Conservation (phyloP, 2,888 invertebrate genomes). For the Rapana venosa region DNA sequence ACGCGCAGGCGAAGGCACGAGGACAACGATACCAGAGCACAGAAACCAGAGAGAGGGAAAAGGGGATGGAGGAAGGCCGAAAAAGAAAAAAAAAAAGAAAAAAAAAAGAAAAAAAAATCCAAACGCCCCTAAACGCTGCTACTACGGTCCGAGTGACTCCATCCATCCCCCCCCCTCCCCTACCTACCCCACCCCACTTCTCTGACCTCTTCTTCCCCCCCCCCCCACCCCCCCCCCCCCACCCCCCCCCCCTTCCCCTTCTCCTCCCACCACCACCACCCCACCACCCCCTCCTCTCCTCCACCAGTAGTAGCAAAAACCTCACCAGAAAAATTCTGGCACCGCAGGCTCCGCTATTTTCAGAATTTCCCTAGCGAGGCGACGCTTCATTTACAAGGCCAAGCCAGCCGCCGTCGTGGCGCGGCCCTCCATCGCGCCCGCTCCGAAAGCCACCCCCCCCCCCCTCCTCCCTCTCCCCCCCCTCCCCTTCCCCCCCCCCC, state of each 20-base stretch:
- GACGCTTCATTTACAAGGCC: conserved; percentile 58
- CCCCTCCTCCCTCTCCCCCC: not conserved
- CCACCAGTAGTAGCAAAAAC: not conserved
- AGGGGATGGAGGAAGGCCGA: not conserved
- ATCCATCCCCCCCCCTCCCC: not conserved
- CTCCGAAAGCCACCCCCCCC: conserved; percentile 25
- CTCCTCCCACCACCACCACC: not conserved
- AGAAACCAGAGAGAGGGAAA: no score
- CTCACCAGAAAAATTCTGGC: conserved; percentile 5
- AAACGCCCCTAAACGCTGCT: no score
- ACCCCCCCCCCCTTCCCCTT: not conserved
- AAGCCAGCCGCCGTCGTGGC: conserved; percentile 21
- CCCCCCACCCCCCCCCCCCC: not conserved
- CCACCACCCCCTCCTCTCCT: not conserved
- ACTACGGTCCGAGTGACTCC: no score
- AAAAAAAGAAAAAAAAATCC: not conserved
- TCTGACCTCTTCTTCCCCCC: not conserved
- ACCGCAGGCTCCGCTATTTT: conserved; percentile 49
- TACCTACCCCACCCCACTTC: not conserved
- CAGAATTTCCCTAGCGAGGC: conserved; percentile 54
- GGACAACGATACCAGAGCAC: no score
- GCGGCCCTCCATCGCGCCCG: not conserved
- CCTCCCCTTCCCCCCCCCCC: not conserved
- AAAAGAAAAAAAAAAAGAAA: not conserved
- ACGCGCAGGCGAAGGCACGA: no score